A percentile compares a stretch with the other conserved stretches of the same genome.
phyloP scores from a whole-genome alignment of 2,888 invertebrate species.

The Halictus ligatus region DNA sequence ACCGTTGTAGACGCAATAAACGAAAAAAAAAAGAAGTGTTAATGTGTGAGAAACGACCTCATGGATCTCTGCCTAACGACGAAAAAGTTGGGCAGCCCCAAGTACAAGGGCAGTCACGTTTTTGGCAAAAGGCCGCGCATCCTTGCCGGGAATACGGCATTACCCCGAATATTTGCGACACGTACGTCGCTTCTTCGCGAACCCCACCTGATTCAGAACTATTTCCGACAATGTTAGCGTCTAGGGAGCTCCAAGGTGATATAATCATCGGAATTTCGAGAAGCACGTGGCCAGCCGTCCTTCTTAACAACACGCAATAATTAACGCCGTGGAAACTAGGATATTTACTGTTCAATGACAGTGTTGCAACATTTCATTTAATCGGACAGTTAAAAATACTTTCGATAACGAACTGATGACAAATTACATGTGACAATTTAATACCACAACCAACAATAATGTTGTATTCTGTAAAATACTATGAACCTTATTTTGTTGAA shows the following conservation, averaged over 20 bases:
- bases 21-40: neutral
- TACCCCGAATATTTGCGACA: constrained; percentile 58
- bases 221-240: constrained; percentile 29
- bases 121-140: constrained; percentile 76
- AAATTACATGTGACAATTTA: too few relatives aligned
- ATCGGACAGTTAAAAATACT: too few relatives aligned
- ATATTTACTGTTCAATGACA: neutral
- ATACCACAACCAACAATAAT: too few relatives aligned
- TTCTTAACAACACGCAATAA: neutral
- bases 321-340: neutral
- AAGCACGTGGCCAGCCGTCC: neutral
- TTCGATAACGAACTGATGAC: too few relatives aligned
- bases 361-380: too few relatives aligned
- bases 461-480: too few relatives aligned
- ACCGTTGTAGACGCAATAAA: neutral
- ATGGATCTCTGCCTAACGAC: constrained; percentile 50
- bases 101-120: constrained; percentile 58
- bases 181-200: constrained; percentile 22
- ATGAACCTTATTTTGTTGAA: too few relatives aligned
- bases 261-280: neutral
- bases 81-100: constrained; percentile 46
- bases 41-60: constrained; percentile 37
- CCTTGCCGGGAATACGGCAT: constrained; percentile 62
- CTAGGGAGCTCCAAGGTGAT: constrained; percentile 4
- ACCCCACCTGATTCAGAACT: constrained; percentile 47